Evolutionary conservation across 2,888 invertebrate species (phyloP), one percentile per base, ranked within the genome.

Genomic region (Tribolium freemani): DNA sequence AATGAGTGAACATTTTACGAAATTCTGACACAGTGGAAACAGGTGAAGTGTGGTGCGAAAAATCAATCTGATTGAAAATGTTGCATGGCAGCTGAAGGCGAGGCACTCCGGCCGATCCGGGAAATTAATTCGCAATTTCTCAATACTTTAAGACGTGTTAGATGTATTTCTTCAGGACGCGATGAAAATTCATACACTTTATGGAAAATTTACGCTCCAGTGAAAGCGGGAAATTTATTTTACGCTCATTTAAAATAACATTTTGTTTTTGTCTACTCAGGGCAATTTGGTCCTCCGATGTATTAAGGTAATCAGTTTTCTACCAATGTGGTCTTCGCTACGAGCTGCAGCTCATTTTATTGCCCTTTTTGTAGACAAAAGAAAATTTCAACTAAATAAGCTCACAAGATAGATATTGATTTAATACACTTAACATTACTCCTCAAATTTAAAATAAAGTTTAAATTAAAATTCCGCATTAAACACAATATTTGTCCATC

Each of bases 251-350:
- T 54, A 66, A 66, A 66, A 44, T 16, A 56, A 38, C 66, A 56
- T 46, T 66, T 57, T 67, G 48, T 46, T 67, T 67, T 57, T 56
- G 67, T 46, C 50, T 46, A 48, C 30, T 67, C 56, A 67, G 67
- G 57, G 45, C 67, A 5, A 67, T 67, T 67, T 50, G 5, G 57
- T 30, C 48, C 16, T 54, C 26, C 20, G 67, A 57, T 56, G 48
- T 57, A 56, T 67, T 67, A 64, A 57, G 57, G 46, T 57, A 56
- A 67, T 67, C 56, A 67, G 56, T 67, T 57, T 67, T 48, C 13
- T 45, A 8, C 20, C 50, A 54, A 66, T 64, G 64, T 10, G 11
- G 21, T 64, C 64, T 64, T 48, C 20, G 10, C 21, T 60, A 10
- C 44, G 20, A 21, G 44, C 11, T 26, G 4, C 21, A 45, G 45